Percentiles rank a stretch among this genome's conserved stretches.
These are phyloP conservation scores for Anoura caudifer DNA, from an alignment of 2,113 vertebrate genomes.

Conservation along the genomic window DNA sequence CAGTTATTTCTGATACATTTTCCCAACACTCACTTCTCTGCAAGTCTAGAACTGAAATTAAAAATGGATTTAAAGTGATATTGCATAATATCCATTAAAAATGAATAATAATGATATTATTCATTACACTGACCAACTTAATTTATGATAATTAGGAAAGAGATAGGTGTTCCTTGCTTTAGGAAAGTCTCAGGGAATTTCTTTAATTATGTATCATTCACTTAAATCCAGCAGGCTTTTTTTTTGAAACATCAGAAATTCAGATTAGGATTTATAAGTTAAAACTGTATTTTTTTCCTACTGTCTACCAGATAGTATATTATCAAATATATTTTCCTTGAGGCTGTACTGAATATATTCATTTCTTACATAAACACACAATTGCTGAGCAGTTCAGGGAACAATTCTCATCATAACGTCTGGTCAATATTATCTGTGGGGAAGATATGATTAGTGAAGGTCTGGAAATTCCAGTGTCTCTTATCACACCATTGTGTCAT, in stretches of 20 bases:
- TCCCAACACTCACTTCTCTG: background rate
- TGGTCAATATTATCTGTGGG: background rate
- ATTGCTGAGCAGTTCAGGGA: background rate
- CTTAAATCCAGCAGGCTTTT: background rate
- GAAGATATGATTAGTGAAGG: background rate
- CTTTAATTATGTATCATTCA: background rate
- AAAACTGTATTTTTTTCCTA: background rate
- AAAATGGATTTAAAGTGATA: background rate
- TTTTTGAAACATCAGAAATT: background rate
- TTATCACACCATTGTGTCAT: background rate
- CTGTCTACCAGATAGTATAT: background rate
- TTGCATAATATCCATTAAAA: constrained; percentile 5
- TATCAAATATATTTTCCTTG: background rate
- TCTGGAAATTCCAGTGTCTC: background rate
- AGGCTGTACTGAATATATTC: background rate
- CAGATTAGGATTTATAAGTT: background rate
- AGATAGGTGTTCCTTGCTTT: background rate
- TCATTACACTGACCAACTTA: background rate
- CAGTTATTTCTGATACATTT: background rate
- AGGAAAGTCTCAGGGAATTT: background rate
- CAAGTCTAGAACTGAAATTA: constrained; percentile 8
- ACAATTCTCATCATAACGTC: background rate
- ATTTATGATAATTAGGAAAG: background rate
- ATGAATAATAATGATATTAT: background rate
- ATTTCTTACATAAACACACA: constrained; percentile 5